A percentile compares a stretch with the other conserved stretches of the same genome.
phyloP scores from a whole-genome alignment of 2,888 invertebrate genomes.

The Agelastica alni region DNA sequence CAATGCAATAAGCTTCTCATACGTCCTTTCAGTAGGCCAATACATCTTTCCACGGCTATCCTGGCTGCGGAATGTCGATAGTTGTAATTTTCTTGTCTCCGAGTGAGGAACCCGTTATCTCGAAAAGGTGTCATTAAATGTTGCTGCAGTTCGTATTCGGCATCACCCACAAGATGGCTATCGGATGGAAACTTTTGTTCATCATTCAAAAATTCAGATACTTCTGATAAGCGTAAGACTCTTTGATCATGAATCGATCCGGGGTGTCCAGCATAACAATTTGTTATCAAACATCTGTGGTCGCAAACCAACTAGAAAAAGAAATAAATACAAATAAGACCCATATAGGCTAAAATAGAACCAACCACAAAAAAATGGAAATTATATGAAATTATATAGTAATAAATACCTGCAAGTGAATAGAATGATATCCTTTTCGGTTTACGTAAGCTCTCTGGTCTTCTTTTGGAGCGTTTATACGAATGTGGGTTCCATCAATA shows the following conservation, averaged over 20 bases:
- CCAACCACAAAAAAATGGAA: too few species aligned
- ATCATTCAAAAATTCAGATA: not conserved
- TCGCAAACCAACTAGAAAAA: too few species aligned
- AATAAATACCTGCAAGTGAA: too few species aligned
- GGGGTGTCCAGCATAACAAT: not conserved
- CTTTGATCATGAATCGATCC: not conserved
- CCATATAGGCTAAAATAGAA: too few species aligned
- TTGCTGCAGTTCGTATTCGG: not conserved
- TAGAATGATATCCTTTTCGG: too few species aligned
- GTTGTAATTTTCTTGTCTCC: conserved; percentile 11
- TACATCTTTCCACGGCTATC: conserved; percentile 22
- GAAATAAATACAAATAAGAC: too few species aligned
- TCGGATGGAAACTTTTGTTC: not conserved
- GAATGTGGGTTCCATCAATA: too few species aligned
- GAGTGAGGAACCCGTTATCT: conserved; percentile 11
- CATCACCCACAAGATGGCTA: not conserved
- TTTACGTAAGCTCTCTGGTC: too few species aligned
- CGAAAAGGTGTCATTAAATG: conserved; percentile 1
- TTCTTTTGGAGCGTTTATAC: too few species aligned
- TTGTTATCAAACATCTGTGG: too few species aligned
- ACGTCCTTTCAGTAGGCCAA: conserved; percentile 23
- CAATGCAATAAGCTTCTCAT: conserved; percentile 22
- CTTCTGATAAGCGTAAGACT: not conserved
- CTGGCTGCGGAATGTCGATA: conserved; percentile 14
- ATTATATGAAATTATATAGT: too few species aligned